Conservation (phyloP, 1,140 invertebrate genomes). For the Batillaria attramentaria region DNA sequence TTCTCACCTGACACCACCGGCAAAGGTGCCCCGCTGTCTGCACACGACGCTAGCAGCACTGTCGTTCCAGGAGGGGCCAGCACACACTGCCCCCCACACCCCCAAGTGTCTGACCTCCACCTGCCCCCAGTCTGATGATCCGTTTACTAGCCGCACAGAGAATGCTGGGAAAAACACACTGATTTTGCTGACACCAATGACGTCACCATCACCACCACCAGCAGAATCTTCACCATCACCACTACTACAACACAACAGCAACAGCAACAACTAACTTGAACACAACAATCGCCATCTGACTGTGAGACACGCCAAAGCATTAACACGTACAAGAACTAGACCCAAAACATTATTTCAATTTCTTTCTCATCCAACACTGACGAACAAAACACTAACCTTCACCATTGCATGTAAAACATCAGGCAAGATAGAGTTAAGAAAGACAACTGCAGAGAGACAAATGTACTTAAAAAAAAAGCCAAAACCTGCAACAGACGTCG, state of each 20-base stretch:
- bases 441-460: too few species aligned
- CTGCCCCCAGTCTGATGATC: conserved; percentile 44
- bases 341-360: too few species aligned
- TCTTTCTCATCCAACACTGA: too few species aligned
- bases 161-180: conserved; percentile 42
- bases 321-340: too few species aligned
- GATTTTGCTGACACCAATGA: background rate
- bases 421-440: too few species aligned
- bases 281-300: background rate
- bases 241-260: background rate
- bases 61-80: conserved; percentile 53
- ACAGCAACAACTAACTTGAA: too few species aligned
- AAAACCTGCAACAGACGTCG: too few species aligned
- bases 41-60: conserved; percentile 52
- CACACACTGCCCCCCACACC: conserved; percentile 54
- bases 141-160: conserved; percentile 42
- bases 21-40: conserved; percentile 25
- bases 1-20: background rate
- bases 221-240: background rate
- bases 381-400: too few species aligned
- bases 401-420: too few species aligned
- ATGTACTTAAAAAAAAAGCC: too few species aligned
- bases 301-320: too few species aligned
- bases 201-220: background rate
- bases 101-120: conserved; percentile 47